Conservation (phyloP, 2,888 invertebrate species). For the Meteorus colon region DNA sequence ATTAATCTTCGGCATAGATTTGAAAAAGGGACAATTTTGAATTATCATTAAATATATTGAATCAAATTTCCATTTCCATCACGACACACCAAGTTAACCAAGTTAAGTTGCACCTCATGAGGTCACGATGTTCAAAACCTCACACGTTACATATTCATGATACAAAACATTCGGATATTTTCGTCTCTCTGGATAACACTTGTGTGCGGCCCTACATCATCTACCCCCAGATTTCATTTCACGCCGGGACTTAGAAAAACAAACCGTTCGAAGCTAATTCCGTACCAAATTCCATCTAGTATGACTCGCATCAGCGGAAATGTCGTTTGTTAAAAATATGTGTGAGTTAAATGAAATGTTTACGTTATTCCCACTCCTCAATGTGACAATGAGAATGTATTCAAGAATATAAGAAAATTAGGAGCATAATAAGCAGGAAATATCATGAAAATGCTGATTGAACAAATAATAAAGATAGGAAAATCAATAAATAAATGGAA, state of each 20-base stretch:
- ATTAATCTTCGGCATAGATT: too few relatives aligned
- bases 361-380: background rate
- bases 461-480: background rate
- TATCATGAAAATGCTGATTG: too few relatives aligned
- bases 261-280: constrained; percentile 54
- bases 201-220: constrained; percentile 10
- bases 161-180: constrained; percentile 51
- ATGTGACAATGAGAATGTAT: background rate
- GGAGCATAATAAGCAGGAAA: too few relatives aligned
- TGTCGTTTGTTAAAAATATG: background rate
- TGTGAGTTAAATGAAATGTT: background rate
- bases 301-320: background rate
- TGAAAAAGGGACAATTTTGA: too few relatives aligned
- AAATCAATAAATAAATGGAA: background rate
- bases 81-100: background rate
- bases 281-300: constrained; percentile 51
- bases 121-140: background rate
- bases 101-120: background rate
- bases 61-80: too few relatives aligned
- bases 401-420: too few relatives aligned
- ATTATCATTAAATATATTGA: too few relatives aligned
- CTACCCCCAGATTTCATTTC: constrained; percentile 54
- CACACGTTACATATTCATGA: background rate
- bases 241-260: constrained; percentile 54
- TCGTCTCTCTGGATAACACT: constrained; percentile 48